Base-by-base conservation (phyloP, 2,113 vertebrate species). In the Lipophrys pholis region DNA sequence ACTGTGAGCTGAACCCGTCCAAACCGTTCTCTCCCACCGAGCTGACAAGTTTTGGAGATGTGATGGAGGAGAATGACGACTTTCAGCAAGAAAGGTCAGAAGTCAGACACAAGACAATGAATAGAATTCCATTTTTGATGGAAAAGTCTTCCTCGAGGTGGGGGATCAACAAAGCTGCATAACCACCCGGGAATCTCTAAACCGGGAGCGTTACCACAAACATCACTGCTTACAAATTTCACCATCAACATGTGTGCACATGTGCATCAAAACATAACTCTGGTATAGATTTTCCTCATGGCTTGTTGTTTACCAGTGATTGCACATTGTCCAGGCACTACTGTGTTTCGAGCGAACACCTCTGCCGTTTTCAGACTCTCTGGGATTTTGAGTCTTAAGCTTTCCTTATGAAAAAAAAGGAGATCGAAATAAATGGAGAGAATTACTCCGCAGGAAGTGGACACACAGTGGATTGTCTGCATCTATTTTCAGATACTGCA, bases 231-330 rank as follows among this genome's bases (percentile, higher is more conserved):
- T 53, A 56, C n/a, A 21, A 2, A 39, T 52, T 48, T 64, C 8
- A 41, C 11, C 49, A 8, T 49, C 5, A 9, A 15, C 14, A 52
- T 38, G 11, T 53, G 57, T 75, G 66, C 43, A 60, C 38, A 62
- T 42, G 55, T 57, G 39, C 39, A 73, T 75, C 71, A 52, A 76
- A 74, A 62, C 75, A 78, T 46, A 73, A 70, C 16, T 45, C n/a
- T 35, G 58, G 69, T 15, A 30, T 35, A 11, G 0, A 43, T 64
- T 41, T 65, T 72, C 21, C 51, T 53, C 21, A 11, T 48, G 62
- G 65, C 58, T 71, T 70, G 59, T 30, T 41, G 14, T 76, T 38
- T 38, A 61, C 54, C 30, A 46, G 14, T 65, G 57, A 78, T 53
- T 84, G 55, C 59, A 64, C 66, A 51, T 45, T 45, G 30, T 46